phyloP scores from a whole-genome alignment of 2,113 vertebrate species.

The Atractosteus spatula region DNA sequence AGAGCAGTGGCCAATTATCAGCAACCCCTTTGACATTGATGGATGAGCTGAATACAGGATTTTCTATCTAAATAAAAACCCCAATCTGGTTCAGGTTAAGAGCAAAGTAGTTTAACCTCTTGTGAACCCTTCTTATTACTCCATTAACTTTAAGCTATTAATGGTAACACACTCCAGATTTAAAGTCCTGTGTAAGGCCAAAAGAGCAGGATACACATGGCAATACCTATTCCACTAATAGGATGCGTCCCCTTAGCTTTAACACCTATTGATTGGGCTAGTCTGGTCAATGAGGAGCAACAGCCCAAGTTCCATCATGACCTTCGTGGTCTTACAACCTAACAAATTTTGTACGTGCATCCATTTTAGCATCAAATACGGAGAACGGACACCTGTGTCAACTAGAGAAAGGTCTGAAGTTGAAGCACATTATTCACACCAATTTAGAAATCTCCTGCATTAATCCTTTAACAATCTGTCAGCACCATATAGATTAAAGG shows the following conservation, averaged over 20 bases:
- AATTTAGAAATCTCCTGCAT: neutral
- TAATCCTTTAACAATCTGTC: neutral
- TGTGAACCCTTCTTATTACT: neutral
- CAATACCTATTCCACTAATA: too few species aligned
- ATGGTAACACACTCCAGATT: neutral
- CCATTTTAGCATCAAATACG: too few species aligned
- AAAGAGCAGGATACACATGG: too few species aligned
- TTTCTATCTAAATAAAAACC: neutral
- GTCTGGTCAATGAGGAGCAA: too few species aligned
- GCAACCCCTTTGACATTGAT: neutral
- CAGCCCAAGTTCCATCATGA: too few species aligned
- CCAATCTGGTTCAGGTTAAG: constrained; percentile 2
- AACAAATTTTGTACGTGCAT: too few species aligned
- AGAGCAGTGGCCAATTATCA: neutral
- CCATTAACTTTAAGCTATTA: neutral
- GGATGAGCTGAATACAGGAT: neutral
- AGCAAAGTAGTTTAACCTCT: neutral
- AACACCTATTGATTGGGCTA: too few species aligned
- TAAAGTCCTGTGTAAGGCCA: neutral
- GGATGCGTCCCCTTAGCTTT: too few species aligned
- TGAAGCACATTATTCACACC: neutral
- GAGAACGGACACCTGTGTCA: too few species aligned
- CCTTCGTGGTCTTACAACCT: too few species aligned
- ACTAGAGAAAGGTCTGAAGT: neutral
- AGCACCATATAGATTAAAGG: constrained; percentile 4